Evolutionary conservation across 1,140 invertebrate genomes (phyloP).

Genomic region (Ladona fulva): DNA sequence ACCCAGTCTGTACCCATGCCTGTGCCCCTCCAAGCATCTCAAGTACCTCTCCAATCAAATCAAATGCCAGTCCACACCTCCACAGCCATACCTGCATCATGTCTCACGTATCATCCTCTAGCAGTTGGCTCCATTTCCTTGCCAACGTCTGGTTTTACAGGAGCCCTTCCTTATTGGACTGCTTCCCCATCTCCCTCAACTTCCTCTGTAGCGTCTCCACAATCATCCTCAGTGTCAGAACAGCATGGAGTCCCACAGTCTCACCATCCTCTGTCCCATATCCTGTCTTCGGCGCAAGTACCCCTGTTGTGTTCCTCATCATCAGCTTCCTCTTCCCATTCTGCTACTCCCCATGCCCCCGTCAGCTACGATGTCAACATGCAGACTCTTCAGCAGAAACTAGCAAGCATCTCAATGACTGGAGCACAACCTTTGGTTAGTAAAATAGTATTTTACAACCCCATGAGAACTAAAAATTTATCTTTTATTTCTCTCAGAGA

Average conservation of each 20-base stretch:
- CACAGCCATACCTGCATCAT: background rate
- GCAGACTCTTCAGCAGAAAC: slow-evolving; percentile 48
- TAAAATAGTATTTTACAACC: slow-evolving; percentile 12
- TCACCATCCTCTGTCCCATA: background rate
- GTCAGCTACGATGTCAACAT: slow-evolving; percentile 46
- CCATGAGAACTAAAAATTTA: no score
- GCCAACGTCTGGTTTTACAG: background rate
- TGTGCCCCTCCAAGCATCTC: background rate
- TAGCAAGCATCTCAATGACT: slow-evolving; percentile 43
- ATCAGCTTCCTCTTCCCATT: slow-evolving; percentile 32
- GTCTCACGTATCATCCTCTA: background rate
- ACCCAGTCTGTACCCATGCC: background rate
- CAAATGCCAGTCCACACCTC: background rate
- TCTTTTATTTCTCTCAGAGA: background rate
- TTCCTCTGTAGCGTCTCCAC: background rate
- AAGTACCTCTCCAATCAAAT: background rate
- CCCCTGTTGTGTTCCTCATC: slow-evolving; percentile 30
- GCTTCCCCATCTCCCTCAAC: background rate
- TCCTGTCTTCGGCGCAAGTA: slow-evolving; percentile 29
- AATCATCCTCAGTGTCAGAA: slow-evolving; percentile 1
- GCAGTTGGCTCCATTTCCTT: background rate
- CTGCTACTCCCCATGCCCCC: slow-evolving; percentile 44
- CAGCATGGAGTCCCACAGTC: background rate
- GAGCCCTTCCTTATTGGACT: background rate
- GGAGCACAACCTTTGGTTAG: slow-evolving; percentile 34